Base-by-base conservation (phyloP, 2,113 vertebrate species). In the Microtus montanus region DNA sequence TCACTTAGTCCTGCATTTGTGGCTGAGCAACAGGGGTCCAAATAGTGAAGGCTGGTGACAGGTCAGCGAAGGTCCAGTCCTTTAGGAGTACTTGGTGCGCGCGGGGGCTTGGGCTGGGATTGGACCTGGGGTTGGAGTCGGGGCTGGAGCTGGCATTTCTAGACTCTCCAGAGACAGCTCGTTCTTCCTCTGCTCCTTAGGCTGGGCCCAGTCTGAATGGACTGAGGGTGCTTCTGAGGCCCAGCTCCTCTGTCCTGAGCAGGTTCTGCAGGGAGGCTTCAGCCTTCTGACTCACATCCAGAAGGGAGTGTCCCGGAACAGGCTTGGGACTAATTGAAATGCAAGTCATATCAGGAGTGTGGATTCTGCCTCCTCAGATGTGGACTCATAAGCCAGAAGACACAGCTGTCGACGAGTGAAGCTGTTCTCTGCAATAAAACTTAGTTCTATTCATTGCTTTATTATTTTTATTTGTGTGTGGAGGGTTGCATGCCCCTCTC, bases 1-100 rank as follows among this genome's bases (percentile, higher is more conserved):
- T 10, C 12, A 0, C 54, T 20, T 30, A 2, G 0, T 64, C 4
- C 66, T 3, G 47, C 14, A 0, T 0, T 9, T 38, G 38, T 19
- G 24, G 73, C 35, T 9, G 38, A 52, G n/a, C 28, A 22, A 87
- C 38, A 0, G 0, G 5, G 75, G 68, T 66, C 52, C 1, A 22
- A 49, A 10, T 9, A 49, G 17, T 2, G 73, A 20, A 68, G 80
- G 35, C 61, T 24, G 88, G 58, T 1, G 58, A 26, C 33, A 1
- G 26, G 47, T 0, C 13, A 28, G 80, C 1, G 15, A 1, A 26
- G 77, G 26, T 0, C 28, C 3, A 17, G 79, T 11, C 35, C 61
- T 28, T 0, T 0, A 17, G 17, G 73, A 64, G 20, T 26, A 22
- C 33, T n/a, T 63, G 7, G 38, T 41, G 84, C 44, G 33, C 14